Evolutionary conservation across 37 sponge, comb jelly and placozoan genomes (phyloP), one percentile per base, ranked within the genome.

Genomic region (Aplysina aerophoba): DNA sequence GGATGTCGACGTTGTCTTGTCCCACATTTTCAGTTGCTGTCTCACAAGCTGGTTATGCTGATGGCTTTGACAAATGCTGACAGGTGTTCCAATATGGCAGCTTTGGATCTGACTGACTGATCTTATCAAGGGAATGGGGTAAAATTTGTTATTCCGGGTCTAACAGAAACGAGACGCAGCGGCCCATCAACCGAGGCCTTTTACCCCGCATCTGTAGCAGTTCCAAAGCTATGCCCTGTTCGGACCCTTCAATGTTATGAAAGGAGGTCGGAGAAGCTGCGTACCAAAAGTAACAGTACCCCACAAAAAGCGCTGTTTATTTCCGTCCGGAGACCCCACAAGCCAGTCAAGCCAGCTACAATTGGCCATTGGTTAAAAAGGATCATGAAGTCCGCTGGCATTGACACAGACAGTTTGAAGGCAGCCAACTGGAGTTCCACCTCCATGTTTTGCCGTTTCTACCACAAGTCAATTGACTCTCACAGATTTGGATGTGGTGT

Each of bases 381-480:
- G 3, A 57, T 67, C 17, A 55, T 87, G 40, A 5, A 4, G 13
- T 31, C 28, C 25, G 87, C 87, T 21, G 87, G 87, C n/a, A 80
- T 87, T 35, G 59, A 87, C 60, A 87, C 87, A 0, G 87, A 86
- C 56, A 86, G 79, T 59, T 58, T 86, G 0, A 62, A 44, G n/a
- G 87, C 87, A 12, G 81, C 87, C 37, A 67, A 80, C 72, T 86
- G 87, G 87, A 38, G 44, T 27, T 69, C 81, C 21, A 50, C 25
- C 24, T 79, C 80, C 59, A 80, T 72, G 8, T 86, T 86, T 39
- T 15, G 54, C 34, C 67, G 71, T 0, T 86, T 78, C 57, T 86
- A 86, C 72, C 59, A 80, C 31, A 61, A 72, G 33, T 81, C 87
- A 55, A 27, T 65, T 27, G 35, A 64, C 68, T 33, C 57, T 15